Evolutionary conservation across 2,113 vertebrate species (phyloP).

Genomic region (Barbus barbus): DNA sequence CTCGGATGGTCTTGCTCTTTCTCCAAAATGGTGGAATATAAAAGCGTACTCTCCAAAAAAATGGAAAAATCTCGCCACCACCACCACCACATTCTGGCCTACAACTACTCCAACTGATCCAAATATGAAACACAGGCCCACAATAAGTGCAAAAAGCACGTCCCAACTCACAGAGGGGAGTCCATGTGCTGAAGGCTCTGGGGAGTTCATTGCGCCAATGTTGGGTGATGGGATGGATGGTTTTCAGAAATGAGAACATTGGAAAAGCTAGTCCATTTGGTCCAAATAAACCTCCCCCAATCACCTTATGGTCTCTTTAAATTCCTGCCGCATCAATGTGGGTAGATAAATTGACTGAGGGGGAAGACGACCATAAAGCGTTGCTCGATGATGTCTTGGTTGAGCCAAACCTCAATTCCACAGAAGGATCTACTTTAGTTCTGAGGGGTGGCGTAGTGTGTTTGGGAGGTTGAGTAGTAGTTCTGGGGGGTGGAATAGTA

Average conservation of each 20-base stretch:
- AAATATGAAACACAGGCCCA: conserved; percentile 42
- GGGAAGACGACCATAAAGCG: neutral
- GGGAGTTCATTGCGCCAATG: conserved; percentile 16
- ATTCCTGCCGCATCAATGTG: neutral
- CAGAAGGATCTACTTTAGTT: conserved; percentile 49
- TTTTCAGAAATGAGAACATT: neutral
- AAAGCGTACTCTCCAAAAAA: neutral
- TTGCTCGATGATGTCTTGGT: neutral
- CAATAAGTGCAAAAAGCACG: conserved; percentile 69
- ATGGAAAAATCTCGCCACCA: conserved; percentile 44
- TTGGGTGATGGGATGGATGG: neutral
- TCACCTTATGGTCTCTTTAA: conserved; percentile 32
- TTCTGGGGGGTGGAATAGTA: conserved; percentile 80
- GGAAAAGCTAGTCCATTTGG: neutral
- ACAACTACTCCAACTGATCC: conserved; percentile 35
- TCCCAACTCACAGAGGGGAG: conserved; percentile 57
- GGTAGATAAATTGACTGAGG: neutral
- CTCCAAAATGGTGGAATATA: neutral
- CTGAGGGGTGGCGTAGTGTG: conserved; percentile 57
- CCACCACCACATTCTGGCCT: conserved; percentile 61
- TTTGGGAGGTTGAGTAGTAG: conserved; percentile 62
- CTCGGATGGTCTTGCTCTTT: neutral
- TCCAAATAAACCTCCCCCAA: neutral
- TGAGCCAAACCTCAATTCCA: neutral
- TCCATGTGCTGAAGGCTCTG: conserved; percentile 44